phyloP scores from a whole-genome alignment of 2,113 vertebrate species.

The Naja naja region DNA sequence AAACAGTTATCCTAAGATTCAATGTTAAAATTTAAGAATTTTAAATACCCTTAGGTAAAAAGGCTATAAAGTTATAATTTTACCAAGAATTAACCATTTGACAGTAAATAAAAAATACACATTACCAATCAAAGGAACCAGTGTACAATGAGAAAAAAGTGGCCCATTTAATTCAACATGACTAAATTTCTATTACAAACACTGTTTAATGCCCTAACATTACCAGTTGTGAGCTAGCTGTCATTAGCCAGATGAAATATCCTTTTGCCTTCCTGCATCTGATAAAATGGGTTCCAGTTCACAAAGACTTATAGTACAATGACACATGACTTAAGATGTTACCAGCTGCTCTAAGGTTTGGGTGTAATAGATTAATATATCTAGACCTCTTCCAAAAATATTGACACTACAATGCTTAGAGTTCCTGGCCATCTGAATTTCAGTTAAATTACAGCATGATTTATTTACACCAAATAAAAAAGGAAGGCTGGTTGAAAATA shows the following conservation, averaged over 20 bases:
- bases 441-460: background rate
- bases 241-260: background rate
- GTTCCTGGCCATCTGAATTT: background rate
- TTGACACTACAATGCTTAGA: background rate
- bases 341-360: background rate
- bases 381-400: background rate
- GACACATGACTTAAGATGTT: background rate
- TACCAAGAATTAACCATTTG: background rate
- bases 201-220: background rate
- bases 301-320: background rate
- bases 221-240: background rate
- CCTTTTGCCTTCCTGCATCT: background rate
- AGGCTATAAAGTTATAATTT: background rate
- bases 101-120: background rate
- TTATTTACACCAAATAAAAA: background rate
- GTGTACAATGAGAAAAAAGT: background rate
- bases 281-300: background rate
- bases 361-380: background rate
- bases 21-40: background rate
- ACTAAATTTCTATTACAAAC: background rate
- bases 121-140: background rate
- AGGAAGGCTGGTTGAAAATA: background rate
- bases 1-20: background rate
- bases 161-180: background rate
- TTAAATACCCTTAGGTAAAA: background rate